Base-by-base conservation (phyloP, 1,140 invertebrate species). In the Planococcus citri region DNA sequence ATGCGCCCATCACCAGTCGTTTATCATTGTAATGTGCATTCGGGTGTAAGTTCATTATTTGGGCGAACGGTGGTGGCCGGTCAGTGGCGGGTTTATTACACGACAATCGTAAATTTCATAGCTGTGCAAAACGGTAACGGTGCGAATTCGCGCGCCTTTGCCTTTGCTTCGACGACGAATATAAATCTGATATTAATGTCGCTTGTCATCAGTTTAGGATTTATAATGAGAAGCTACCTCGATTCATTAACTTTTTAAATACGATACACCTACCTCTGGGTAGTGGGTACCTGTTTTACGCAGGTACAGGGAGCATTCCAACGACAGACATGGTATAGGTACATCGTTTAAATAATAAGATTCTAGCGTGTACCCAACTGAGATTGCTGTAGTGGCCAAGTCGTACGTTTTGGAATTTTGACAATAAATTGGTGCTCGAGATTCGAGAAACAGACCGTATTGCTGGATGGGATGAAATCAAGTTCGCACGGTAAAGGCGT, bases 141-240 rank as follows among this genome's bases (percentile, higher is more conserved):
- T 51, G 41, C 41, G 41, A 51, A 51, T 51, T 51, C 41, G 6
- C 41, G 41, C 41, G 41, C 10, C 41, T 51, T 20, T 6, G 6
- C 33, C 14, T 37, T 14, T 14, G 2, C 41, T 20, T 51, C 41
- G 12, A 20, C 41, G 41, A 51, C 41, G 41, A 20, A 17, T 51
- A 51, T 51, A 51, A 51, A 51, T 51, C 41, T 20, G 41, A 51
- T 51, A 51, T 51, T 51, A 51, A 51, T 51, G 41, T 51, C 41
- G 41, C 41, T 20, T n/a, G 41, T 51, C 17, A n/a, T 51, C 41
- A 17, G 6, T 51, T 51, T n/a, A n/a, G 12, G 41, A 51, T 51
- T 51, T 51, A 51, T 51, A 51, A 51, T 20, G 12, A n/a, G n/a
- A 51, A 20, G 10, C 17, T 20, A 20, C n/a, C 41, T 20, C 10